phyloP scores from a whole-genome alignment of 2,113 vertebrate genomes.

The Stegostoma tigrinum region DNA sequence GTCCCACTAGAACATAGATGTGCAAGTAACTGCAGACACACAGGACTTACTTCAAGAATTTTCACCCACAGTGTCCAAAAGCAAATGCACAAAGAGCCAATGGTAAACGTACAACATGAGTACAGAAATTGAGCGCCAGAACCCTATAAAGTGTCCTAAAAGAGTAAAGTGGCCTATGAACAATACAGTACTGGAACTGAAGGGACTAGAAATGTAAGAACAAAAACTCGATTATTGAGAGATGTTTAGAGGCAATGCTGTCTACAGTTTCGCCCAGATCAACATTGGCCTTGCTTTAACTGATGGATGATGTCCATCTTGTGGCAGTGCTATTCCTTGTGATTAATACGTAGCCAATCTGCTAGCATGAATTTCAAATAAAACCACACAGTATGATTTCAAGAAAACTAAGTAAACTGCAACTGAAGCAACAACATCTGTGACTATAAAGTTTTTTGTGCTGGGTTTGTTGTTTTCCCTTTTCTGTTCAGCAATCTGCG shows the following conservation, averaged over 20 bases:
- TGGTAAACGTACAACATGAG: not conserved
- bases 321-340: not conserved
- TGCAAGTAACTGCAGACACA: not conserved
- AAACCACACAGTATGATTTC: not conserved
- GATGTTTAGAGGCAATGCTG: no score
- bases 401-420: not conserved
- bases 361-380: not conserved
- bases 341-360: not conserved
- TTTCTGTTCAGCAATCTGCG: constrained; percentile 33
- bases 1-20: not conserved
- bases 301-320: not conserved
- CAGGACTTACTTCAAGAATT: not conserved
- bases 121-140: not conserved
- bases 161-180: not conserved
- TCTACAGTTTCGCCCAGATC: not conserved
- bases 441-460: constrained; percentile 12
- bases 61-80: not conserved
- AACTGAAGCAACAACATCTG: not conserved
- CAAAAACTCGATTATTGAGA: not conserved
- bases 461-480: not conserved
- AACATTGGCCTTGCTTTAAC: not conserved
- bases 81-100: no score
- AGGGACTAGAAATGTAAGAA: not conserved
- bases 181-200: not conserved
- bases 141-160: not conserved